Percentiles rank a stretch among this genome's conserved stretches.
These are phyloP conservation scores for Huso huso DNA, from an alignment of 2,797 vertebrate species.

Conservation along the genomic window DNA sequence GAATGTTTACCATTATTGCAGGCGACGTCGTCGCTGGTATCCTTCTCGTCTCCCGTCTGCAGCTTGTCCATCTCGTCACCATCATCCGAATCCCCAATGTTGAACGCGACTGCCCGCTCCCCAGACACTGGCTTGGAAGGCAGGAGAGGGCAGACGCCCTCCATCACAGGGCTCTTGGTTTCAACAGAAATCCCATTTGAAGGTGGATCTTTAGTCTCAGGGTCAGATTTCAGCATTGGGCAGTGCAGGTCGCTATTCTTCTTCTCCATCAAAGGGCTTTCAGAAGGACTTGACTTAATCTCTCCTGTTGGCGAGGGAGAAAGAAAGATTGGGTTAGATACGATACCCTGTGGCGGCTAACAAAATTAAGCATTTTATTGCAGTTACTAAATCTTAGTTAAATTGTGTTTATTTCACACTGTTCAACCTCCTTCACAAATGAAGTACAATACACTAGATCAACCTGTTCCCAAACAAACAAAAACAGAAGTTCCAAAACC, in stretches of 20 bases:
- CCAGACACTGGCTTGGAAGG: constrained; percentile 37
- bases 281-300: constrained; percentile 62
- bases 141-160: constrained; percentile 8
- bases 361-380: no score
- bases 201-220: constrained; percentile 45
- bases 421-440: no score
- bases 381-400: no score
- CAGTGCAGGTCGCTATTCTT: constrained; percentile 29
- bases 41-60: not conserved
- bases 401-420: no score
- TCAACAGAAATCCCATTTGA: constrained; percentile 2
- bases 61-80: constrained; percentile 58
- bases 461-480: no score
- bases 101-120: constrained; percentile 71
- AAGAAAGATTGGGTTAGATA: no score
- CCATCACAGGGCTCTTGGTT: constrained; percentile 16
- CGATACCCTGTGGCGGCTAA: no score
- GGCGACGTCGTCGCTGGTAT: not conserved
- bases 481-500: no score
- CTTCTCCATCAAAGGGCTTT: constrained; percentile 77
- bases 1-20: no score
- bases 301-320: constrained; percentile 48
- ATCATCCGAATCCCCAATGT: constrained; percentile 78
- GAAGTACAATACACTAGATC: no score
- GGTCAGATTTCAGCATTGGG: constrained; percentile 43